Evolutionary conservation across 2,797 vertebrate genomes (phyloP), one percentile per base, ranked within the genome.

Genomic region (Sebastes nivosus): DNA sequence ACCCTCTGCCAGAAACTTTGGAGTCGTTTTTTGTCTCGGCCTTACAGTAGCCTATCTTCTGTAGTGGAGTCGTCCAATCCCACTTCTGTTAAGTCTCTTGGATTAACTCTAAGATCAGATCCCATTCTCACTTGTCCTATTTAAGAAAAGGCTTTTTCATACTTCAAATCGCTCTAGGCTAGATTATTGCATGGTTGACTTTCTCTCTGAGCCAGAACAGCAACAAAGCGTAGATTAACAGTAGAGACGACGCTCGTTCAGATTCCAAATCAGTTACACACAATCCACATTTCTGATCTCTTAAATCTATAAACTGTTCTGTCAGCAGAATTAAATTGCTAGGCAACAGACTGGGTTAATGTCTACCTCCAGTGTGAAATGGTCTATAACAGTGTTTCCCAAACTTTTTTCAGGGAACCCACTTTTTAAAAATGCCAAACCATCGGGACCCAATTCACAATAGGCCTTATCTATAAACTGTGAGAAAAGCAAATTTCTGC

Each of bases 41-140:
- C 22, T 74, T 52, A 36, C n/a, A 72, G 50, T 61, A n/a, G 50
- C 50, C 20, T n/a, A 22, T 73, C 20, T 8, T 67, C 25, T 65
- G 30, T 57, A 22, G 42, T 79, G 67, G 32, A 57, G 58, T 63
- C 24, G n/a, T 75, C 61, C 80, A 77, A 85, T 79, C 76, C 71
- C 34, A 65, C 65, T 71, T 75, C 34, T 72, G 1, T 68, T n/a
- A 73, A 77, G 59, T 54, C 58, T 27, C 9, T 25, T 71, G 68
- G 69, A 84, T 79, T 24, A 34, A 71, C 59, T 61, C 42, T 54
- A 36, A 65, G 30, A 81, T 79, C 25, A 55, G 27, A 16, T 38
- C 36, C 61, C 20, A 66, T 54, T 60, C 58, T 86, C 29, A 55
- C 11, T 63, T 27, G 34, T 66, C 54, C 64, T 59, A 50, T 42